Percentiles rank a stretch among this genome's conserved stretches.
phyloP scores from a whole-genome alignment of 2,888 invertebrate species.

The Conomelus anceps region DNA sequence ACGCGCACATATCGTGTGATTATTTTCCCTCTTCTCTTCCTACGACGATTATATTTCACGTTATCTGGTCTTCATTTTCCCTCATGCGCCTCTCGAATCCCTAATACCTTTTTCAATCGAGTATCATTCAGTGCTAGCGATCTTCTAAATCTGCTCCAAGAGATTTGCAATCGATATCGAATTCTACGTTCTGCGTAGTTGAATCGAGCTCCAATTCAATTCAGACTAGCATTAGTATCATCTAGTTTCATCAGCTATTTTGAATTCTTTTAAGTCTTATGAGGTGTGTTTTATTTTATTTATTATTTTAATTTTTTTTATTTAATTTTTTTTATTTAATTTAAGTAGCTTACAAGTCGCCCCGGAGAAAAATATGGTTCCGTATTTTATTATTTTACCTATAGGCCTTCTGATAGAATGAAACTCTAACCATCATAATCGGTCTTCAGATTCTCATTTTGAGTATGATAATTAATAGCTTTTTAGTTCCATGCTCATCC shows the following conservation, averaged over 20 bases:
- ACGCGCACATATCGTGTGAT: not conserved
- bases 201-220: not conserved
- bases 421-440: not conserved
- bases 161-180: not conserved
- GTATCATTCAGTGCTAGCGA: not conserved
- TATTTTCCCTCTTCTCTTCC: not conserved
- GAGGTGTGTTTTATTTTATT: too few species aligned
- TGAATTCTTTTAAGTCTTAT: too few species aligned
- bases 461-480: not conserved
- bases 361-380: too few species aligned
- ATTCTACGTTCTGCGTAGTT: not conserved
- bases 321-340: too few species aligned
- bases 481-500: not conserved
- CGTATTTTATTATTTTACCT: too few species aligned
- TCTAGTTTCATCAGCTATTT: not conserved
- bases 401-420: not conserved
- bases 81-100: not conserved
- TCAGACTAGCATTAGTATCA: not conserved
- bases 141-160: not conserved
- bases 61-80: not conserved
- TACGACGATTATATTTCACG: not conserved
- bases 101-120: not conserved
- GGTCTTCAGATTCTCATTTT: not conserved
- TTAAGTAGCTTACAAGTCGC: too few species aligned
- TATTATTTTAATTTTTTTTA: too few species aligned